Percentiles rank a stretch among this genome's conserved stretches.
Evolutionary conservation across 2,888 invertebrate species (phyloP).

Genomic region (Napeogenes inachia): DNA sequence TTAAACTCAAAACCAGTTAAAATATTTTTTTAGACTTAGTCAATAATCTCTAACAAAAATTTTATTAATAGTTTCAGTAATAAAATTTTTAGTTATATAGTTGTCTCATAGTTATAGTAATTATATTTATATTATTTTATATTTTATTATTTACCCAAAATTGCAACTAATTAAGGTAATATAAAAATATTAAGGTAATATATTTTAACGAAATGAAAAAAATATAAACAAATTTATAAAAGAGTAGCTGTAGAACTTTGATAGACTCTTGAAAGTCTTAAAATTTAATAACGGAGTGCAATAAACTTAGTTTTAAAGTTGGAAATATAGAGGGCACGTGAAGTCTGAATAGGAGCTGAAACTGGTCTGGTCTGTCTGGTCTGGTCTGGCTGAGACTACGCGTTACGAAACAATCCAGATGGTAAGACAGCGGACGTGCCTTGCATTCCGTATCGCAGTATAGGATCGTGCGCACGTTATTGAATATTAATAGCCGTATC

Average conservation of each 20-base stretch:
- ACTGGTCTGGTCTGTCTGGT: too few species aligned
- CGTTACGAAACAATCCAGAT: slow-evolving; percentile 71
- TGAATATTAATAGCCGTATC: slow-evolving; percentile 56
- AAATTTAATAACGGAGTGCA: slow-evolving; percentile 27
- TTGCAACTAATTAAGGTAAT: too few species aligned
- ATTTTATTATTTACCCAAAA: too few species aligned
- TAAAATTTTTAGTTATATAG: too few species aligned
- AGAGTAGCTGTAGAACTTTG: slow-evolving; percentile 1
- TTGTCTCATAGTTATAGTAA: too few species aligned
- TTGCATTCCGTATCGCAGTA: slow-evolving; percentile 40
- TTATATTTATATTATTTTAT: too few species aligned
- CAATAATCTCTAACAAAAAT: too few species aligned
- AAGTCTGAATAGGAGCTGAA: slow-evolving; percentile 43
- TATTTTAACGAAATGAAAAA: not conserved
- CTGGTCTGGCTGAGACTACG: too few species aligned
- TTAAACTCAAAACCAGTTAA: too few species aligned
- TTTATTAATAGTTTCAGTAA: too few species aligned
- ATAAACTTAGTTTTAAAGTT: slow-evolving; percentile 27
- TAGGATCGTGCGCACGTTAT: slow-evolving; percentile 44
- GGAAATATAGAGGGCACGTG: slow-evolving; percentile 26
- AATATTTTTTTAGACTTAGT: too few species aligned
- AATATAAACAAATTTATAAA: not conserved
- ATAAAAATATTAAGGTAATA: too few species aligned
- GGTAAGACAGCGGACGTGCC: slow-evolving; percentile 67
- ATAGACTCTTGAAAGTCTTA: slow-evolving; percentile 12